phyloP scores from a whole-genome alignment of 2,888 invertebrate genomes.

The Odontomyia ornata region DNA sequence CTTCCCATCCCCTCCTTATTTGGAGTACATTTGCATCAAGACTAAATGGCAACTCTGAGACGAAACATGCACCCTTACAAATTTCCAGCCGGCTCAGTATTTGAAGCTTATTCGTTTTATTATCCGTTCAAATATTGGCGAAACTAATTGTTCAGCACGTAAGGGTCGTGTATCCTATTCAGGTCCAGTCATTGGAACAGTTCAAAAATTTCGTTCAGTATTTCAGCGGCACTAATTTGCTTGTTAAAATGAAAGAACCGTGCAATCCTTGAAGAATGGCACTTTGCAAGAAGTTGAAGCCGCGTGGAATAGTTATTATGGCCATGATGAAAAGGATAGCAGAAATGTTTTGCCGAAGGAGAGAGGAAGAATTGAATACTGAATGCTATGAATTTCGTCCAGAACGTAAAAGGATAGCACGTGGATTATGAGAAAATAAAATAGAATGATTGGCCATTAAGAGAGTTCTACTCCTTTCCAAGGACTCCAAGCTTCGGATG shows the following conservation, averaged over 20 bases:
- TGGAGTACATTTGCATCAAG: not conserved
- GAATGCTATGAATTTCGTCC: not conserved
- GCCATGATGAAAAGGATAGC: conserved; percentile 4
- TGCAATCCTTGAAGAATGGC: conserved; percentile 21
- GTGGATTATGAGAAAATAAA: not conserved
- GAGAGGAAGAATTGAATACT: too few relatives aligned
- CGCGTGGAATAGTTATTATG: not conserved
- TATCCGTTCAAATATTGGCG: conserved; percentile 4
- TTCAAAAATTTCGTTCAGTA: not conserved
- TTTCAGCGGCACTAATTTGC: conserved; percentile 27
- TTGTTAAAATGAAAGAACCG: conserved; percentile 12
- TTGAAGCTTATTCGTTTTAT: conserved; percentile 28
- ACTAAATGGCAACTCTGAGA: not conserved
- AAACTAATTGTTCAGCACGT: conserved; percentile 37
- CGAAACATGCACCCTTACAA: not conserved
- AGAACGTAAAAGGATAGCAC: not conserved
- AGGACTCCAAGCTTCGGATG: not conserved
- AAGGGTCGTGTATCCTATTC: conserved; percentile 1
- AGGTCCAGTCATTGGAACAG: not conserved
- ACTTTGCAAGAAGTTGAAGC: not conserved
- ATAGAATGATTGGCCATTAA: not conserved
- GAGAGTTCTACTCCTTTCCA: not conserved
- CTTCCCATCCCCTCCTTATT: not conserved
- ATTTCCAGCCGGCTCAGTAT: not conserved
- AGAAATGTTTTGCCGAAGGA: too few relatives aligned